A percentile compares a stretch with the other conserved stretches of the same genome.
Conservation (phyloP, 2,888 invertebrate genomes). For the Troides aeacus region DNA sequence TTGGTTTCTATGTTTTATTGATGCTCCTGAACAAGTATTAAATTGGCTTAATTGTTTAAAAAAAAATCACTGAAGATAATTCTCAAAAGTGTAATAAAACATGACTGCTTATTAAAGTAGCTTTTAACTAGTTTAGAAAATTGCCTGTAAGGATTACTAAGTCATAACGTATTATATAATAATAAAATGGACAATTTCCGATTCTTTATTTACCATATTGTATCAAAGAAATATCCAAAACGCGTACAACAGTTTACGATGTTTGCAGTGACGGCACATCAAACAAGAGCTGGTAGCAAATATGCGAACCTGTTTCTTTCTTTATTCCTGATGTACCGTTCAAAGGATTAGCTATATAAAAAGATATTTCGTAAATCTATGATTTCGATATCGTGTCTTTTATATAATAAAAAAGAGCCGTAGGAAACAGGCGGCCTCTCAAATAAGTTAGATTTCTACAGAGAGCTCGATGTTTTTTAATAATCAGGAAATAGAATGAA, state of each 20-base stretch:
- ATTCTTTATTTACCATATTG: not conserved
- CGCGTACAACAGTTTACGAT: conserved; percentile 1
- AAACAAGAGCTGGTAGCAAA: conserved; percentile 12
- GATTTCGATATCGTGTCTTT: not conserved
- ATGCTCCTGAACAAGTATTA: too few species aligned
- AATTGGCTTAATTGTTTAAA: too few species aligned
- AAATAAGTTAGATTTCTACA: not conserved
- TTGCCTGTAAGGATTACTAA: too few species aligned
- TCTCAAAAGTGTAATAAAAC: too few species aligned
- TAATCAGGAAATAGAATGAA: not conserved
- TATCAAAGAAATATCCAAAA: conserved; percentile 1
- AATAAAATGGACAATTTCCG: not conserved
- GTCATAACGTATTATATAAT: not conserved
- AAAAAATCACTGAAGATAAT: too few species aligned
- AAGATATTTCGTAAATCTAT: too few species aligned
- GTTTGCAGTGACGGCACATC: conserved; percentile 5
- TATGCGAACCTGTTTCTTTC: conserved; percentile 11
- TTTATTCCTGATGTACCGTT: conserved; percentile 3
- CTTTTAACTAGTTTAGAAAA: too few species aligned
- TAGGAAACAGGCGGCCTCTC: not conserved
- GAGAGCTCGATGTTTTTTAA: not conserved
- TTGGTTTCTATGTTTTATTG: too few species aligned
- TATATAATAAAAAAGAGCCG: not conserved
- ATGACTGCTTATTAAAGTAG: too few species aligned
- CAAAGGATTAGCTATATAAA: not conserved